Percentiles rank a stretch among this genome's conserved stretches.
These are phyloP conservation scores for Pomacea maculata DNA, from an alignment of 1,140 invertebrate species.

Conservation along the genomic window DNA sequence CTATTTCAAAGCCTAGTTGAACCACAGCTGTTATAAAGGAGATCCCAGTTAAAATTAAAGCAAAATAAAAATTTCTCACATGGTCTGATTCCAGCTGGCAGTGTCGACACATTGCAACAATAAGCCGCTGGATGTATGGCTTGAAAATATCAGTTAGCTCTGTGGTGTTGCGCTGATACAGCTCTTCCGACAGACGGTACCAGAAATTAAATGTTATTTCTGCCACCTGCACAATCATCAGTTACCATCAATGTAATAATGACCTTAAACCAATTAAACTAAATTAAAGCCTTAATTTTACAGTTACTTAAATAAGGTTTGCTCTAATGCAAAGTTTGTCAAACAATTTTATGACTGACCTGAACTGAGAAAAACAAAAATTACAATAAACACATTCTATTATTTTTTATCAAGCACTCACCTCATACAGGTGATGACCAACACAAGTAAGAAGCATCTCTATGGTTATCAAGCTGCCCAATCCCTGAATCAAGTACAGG, in stretches of 20 bases:
- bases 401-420: conserved; percentile 53
- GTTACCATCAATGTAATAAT: not conserved
- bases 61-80: conserved; percentile 67
- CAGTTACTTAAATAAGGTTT: no score
- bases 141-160: conserved; percentile 82
- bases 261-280: not conserved
- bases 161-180: conserved; percentile 88
- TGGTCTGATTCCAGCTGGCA: conserved; percentile 92
- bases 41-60: not conserved
- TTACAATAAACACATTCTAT: no score
- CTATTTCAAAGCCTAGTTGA: not conserved
- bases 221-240: conserved; percentile 76
- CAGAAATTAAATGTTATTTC: conserved; percentile 98
- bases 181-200: conserved; percentile 93
- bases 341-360: no score
- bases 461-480: conserved; percentile 83
- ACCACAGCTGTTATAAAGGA: not conserved
- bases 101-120: conserved; percentile 84
- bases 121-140: conserved; percentile 89
- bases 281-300: no score
- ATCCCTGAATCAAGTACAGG: conserved; percentile 53
- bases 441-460: conserved; percentile 92
- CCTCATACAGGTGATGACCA: conserved; percentile 96
- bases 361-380: no score
- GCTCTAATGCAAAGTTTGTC: no score